Conservation (phyloP, 2,888 invertebrate species). For the Scrobipalpa atriplicella region DNA sequence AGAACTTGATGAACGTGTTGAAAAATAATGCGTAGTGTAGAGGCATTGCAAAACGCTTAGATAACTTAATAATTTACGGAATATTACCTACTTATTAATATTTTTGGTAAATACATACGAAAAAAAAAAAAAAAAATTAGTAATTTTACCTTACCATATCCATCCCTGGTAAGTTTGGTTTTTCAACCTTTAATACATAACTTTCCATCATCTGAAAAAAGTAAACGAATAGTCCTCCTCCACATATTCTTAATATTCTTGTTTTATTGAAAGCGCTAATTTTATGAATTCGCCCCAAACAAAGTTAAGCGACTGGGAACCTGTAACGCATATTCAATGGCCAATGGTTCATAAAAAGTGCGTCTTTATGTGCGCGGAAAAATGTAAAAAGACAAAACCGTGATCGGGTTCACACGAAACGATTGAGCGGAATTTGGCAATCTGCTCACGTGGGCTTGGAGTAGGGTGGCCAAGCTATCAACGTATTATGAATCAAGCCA, state of each 20-base stretch:
- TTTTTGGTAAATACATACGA: too few relatives aligned
- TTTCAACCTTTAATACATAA: too few relatives aligned
- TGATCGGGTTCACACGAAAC: conserved; percentile 67
- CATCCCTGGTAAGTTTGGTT: too few relatives aligned
- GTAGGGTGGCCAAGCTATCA: conserved; percentile 49
- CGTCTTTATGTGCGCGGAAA: conserved; percentile 52
- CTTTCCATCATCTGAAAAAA: too few relatives aligned
- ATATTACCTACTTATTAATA: too few relatives aligned
- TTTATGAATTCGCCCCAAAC: conserved; percentile 11
- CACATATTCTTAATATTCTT: neutral
- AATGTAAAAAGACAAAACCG: conserved; percentile 53
- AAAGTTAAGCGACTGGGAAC: conserved; percentile 34
- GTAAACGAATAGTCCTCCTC: too few relatives aligned
- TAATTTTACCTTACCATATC: too few relatives aligned
- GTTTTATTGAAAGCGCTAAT: neutral
- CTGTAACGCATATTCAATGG: conserved; percentile 44
- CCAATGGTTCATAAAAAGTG: conserved; percentile 43
- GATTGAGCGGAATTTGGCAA: conserved; percentile 56
- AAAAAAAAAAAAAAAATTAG: too few relatives aligned
- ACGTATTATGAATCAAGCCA: neutral
- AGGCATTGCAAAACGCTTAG: neutral
- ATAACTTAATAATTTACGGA: too few relatives aligned
- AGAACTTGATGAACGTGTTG: neutral
- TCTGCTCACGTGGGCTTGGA: conserved; percentile 60
- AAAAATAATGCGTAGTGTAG: neutral